These are phyloP conservation scores for Drosophila cracens DNA, from an alignment of 2,888 invertebrate genomes.

Conservation along the genomic window DNA sequence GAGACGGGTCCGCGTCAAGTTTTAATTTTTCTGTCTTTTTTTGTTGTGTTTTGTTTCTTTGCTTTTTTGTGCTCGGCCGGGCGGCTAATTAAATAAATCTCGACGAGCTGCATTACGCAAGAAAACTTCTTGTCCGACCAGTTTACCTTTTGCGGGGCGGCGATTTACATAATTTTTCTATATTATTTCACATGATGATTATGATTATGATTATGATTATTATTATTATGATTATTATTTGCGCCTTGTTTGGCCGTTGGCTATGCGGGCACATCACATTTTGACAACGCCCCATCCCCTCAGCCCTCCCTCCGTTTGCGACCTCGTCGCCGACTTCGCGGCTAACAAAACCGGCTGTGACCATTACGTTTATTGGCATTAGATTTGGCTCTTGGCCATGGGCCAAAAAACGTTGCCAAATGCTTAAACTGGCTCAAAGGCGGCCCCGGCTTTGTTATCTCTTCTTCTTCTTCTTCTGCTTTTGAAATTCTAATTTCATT, in stretches of 20 bases:
- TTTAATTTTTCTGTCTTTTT: background rate
- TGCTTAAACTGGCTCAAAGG: slow-evolving; percentile 35
- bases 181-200: slow-evolving; percentile 68
- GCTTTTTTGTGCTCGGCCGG: slow-evolving; percentile 21
- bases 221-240: slow-evolving; percentile 51
- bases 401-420: slow-evolving; percentile 54
- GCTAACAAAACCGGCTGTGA: slow-evolving; percentile 58
- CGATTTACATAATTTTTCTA: slow-evolving; percentile 70
- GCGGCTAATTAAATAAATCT: slow-evolving; percentile 59
- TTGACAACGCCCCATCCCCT: slow-evolving; percentile 32
- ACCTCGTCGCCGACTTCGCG: slow-evolving; percentile 12
- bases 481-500: slow-evolving; percentile 52
- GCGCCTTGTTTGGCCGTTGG: slow-evolving; percentile 55
- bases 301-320: background rate
- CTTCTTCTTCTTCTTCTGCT: background rate
- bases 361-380: slow-evolving; percentile 40
- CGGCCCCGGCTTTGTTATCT: slow-evolving; percentile 26
- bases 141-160: slow-evolving; percentile 61
- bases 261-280: slow-evolving; percentile 52
- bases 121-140: slow-evolving; percentile 44
- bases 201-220: slow-evolving; percentile 58
- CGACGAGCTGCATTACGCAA: slow-evolving; percentile 47
- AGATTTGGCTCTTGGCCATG: slow-evolving; percentile 63
- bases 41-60: slow-evolving; percentile 6
- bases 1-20: slow-evolving; percentile 30